A percentile compares a stretch with the other conserved stretches of the same genome.
phyloP scores from a whole-genome alignment of 2,113 vertebrate species.

The Vulpes lagopus region DNA sequence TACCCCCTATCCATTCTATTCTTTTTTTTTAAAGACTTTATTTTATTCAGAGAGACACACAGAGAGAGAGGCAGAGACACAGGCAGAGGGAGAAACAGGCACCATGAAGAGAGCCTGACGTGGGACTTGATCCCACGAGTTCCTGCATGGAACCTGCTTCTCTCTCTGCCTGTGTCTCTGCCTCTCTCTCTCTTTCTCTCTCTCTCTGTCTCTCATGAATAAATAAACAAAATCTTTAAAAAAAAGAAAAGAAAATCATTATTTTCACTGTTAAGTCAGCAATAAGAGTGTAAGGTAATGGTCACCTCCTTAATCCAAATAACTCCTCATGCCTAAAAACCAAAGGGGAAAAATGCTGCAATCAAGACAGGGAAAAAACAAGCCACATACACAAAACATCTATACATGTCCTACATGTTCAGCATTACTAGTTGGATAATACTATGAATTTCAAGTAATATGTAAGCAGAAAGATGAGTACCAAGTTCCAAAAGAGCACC shows the following conservation, averaged over 20 bases:
- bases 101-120: too few relatives aligned
- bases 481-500: not conserved
- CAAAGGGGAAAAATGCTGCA: not conserved
- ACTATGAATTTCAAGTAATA: not conserved
- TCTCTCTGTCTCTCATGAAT: too few relatives aligned
- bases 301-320: slow-evolving; percentile 45
- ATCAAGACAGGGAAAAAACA: not conserved
- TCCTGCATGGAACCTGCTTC: too few relatives aligned
- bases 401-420: not conserved
- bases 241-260: not conserved
- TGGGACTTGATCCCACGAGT: too few relatives aligned
- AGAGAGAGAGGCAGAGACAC: too few relatives aligned
- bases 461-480: not conserved
- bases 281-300: not conserved
- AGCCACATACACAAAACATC: not conserved
- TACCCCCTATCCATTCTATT: too few relatives aligned
- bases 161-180: too few relatives aligned
- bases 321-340: slow-evolving; percentile 8
- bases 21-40: too few relatives aligned
- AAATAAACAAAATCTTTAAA: too few relatives aligned
- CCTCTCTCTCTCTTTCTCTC: too few relatives aligned
- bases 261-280: slow-evolving; percentile 42
- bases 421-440: not conserved
- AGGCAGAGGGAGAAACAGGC: too few relatives aligned
- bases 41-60: too few relatives aligned